These are phyloP conservation scores for Diplosoma virens DNA, from an alignment of 23 tunicate genomes.

Conservation along the genomic window DNA sequence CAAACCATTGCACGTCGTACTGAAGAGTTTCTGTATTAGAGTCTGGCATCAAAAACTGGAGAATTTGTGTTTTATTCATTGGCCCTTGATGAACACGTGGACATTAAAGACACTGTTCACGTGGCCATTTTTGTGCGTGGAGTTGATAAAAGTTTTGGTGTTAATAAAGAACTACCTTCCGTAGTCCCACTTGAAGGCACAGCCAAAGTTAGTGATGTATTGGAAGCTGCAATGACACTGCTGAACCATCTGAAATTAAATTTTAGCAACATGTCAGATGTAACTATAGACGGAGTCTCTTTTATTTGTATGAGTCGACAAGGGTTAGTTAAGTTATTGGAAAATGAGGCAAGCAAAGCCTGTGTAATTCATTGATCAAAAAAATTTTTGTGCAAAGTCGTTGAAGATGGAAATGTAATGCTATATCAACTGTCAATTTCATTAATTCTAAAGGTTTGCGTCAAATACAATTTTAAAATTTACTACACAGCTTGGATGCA, in stretches of 20 bases:
- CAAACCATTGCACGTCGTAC: not conserved
- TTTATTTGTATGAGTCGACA: not conserved
- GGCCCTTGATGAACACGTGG: not conserved
- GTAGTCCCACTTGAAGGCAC: too few species aligned
- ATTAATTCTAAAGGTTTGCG: slow-evolving; percentile 42
- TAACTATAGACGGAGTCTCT: not conserved
- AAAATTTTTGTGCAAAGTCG: too few species aligned
- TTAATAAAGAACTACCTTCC: too few species aligned
- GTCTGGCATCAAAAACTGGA: too few species aligned
- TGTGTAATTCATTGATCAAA: not conserved
- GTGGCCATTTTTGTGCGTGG: too few species aligned
- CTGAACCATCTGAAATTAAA: not conserved
- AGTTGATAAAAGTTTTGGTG: too few species aligned
- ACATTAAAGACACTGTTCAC: not conserved
- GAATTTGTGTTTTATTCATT: slow-evolving; percentile 2
- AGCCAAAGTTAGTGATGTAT: not conserved
- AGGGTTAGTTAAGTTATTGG: not conserved
- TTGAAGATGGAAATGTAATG: slow-evolving; percentile 1
- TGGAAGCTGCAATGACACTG: not conserved
- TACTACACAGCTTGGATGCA: slow-evolving; percentile 42
- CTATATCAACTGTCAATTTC: not conserved
- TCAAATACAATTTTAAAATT: slow-evolving; percentile 31
- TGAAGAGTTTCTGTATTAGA: not conserved
- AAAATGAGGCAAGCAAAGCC: slow-evolving; percentile 11
- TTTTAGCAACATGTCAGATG: not conserved